Evolutionary conservation across 2,888 invertebrate species (phyloP).

Genomic region (Psylliodes chrysocephalus): DNA sequence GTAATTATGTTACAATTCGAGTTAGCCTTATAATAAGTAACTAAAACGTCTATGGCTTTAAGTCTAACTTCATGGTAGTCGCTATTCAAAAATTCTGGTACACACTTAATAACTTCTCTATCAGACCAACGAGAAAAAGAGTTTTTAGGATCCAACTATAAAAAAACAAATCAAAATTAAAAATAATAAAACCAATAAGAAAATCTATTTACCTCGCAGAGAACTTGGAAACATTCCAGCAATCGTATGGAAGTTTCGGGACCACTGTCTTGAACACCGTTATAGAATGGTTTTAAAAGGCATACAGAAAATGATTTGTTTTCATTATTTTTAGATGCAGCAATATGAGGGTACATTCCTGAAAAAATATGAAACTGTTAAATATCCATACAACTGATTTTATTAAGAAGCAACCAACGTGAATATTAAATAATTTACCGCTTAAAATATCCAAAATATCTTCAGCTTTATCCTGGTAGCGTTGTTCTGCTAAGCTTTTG

Average conservation of each 20-base stretch:
- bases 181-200: not conserved
- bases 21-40: slow-evolving; percentile 55
- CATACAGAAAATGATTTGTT: slow-evolving; percentile 43
- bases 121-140: slow-evolving; percentile 50
- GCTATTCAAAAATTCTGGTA: slow-evolving; percentile 58
- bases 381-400: no score
- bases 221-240: slow-evolving; percentile 60
- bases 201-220: slow-evolving; percentile 58
- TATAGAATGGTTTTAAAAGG: slow-evolving; percentile 55
- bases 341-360: slow-evolving; percentile 53
- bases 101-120: slow-evolving; percentile 47
- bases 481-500: slow-evolving; percentile 53
- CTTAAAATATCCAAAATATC: slow-evolving; percentile 55
- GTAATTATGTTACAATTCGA: slow-evolving; percentile 39
- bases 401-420: no score
- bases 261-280: slow-evolving; percentile 56
- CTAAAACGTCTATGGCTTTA: slow-evolving; percentile 60
- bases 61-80: slow-evolving; percentile 63
- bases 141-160: slow-evolving; percentile 53
- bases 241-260: slow-evolving; percentile 59
- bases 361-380: no score
- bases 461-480: slow-evolving; percentile 55
- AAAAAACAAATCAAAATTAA: not conserved
- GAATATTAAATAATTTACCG: slow-evolving; percentile 37
- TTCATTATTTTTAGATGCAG: slow-evolving; percentile 31